Conservation (phyloP, 1,140 invertebrate species). For the Bombus impatiens region DNA sequence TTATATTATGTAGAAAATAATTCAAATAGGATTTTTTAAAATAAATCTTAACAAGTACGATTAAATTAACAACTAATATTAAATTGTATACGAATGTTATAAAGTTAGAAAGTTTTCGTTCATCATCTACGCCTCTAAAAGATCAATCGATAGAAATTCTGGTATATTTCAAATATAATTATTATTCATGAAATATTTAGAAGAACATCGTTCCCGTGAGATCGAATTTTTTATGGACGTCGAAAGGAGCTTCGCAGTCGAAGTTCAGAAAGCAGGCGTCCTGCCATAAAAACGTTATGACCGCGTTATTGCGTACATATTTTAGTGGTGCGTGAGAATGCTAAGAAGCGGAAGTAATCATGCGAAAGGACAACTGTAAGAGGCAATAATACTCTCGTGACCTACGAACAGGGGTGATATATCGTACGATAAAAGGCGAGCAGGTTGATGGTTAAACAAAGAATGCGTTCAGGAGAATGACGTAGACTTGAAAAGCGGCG, state of each 20-base stretch:
- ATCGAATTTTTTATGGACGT: constrained; percentile 32
- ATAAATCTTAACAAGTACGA: no score
- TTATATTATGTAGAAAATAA: no score
- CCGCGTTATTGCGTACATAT: constrained; percentile 67
- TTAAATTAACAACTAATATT: no score
- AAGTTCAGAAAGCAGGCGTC: constrained; percentile 37
- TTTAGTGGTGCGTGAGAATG: constrained; percentile 69
- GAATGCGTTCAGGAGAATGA: constrained; percentile 2
- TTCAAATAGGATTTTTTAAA: no score
- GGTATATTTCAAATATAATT: neutral
- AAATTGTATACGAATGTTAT: no score
- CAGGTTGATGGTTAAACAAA: constrained; percentile 20
- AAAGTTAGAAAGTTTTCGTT: no score
- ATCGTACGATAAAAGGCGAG: neutral
- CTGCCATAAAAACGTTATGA: constrained; percentile 76
- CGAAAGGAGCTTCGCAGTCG: neutral
- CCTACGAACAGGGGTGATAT: neutral
- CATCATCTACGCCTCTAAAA: neutral
- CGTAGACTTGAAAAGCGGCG: constrained; percentile 44
- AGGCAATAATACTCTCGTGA: constrained; percentile 15
- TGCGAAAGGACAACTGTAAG: constrained; percentile 50
- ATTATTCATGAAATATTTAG: neutral
- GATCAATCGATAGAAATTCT: neutral
- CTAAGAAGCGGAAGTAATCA: constrained; percentile 70
- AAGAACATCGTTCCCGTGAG: neutral